Evolutionary conservation across 2,113 vertebrate genomes (phyloP).

Genomic region (Struthio camelus): DNA sequence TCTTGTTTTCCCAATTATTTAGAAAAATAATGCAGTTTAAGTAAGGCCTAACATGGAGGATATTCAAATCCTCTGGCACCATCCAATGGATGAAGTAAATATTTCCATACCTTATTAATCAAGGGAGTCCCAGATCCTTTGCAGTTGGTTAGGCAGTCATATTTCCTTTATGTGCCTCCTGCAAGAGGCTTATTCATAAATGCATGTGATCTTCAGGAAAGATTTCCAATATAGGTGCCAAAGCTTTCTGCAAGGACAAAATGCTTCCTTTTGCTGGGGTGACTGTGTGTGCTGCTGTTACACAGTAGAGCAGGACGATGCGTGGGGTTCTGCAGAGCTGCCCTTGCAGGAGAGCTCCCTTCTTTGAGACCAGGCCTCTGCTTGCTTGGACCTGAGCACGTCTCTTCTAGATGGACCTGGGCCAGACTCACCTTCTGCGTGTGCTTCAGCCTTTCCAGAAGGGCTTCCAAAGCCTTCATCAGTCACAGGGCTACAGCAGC

Average conservation of each 20-base stretch:
- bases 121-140: neutral
- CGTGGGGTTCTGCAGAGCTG: neutral
- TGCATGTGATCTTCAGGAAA: neutral
- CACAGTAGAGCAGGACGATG: neutral
- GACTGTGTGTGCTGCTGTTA: neutral
- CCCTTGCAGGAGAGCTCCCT: neutral
- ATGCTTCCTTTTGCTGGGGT: neutral
- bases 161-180: neutral
- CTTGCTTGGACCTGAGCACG: neutral
- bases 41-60: neutral
- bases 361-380: neutral
- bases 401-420: neutral
- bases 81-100: conserved; percentile 12
- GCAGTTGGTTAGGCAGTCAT: neutral
- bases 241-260: neutral
- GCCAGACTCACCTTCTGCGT: neutral
- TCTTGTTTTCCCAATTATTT: conserved; percentile 36
- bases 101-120: neutral
- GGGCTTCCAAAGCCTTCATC: neutral
- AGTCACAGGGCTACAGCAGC: neutral
- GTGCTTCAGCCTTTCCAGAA: neutral
- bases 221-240: neutral
- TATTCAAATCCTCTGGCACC: conserved; percentile 15
- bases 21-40: conserved; percentile 8
- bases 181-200: neutral